Base-by-base conservation (phyloP, 2,888 invertebrate species). In the Andrena hattorfiana region DNA sequence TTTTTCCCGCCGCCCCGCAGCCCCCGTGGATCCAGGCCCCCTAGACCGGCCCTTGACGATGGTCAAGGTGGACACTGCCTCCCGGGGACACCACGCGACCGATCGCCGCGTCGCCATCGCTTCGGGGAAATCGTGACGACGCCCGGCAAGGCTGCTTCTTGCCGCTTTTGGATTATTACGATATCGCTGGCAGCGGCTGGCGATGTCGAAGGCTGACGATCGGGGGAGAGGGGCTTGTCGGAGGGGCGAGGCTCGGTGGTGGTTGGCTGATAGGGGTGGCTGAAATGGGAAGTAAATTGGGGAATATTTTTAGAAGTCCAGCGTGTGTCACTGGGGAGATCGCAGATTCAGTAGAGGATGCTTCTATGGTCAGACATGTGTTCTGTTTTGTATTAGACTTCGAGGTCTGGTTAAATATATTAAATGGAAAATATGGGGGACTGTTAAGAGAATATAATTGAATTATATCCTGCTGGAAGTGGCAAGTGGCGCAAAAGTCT, bases 31-130 rank as follows among this genome's bases (percentile, higher is more conserved):
- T 66, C 79, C 84, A 35, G 62, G 72, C 70, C 76, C 81, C 76
- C 77, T 72, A 42, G 49, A 60, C 68, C 63, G 70, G 75, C 77
- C 80, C 82, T 76, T 68, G 76, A 71, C 82, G 89, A 91, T 86
- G 92, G 92, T 92, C 92, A 92, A 92, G 92, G 92, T 89, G 77
- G 88, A 84, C 87, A 77, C 80, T 81, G 88, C 87, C 89, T 83
- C 84, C 69, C 76, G 81, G 87, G 73, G 72, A 75, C 79, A 72
- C 48, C 67, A 28, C 54, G 56, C 54, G 63, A 54, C 69, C 42
- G 73, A 54, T 66, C 82, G 71, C 56, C 23, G 13, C 32, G 32
- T 51, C n/a, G 67, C 35, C 4, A 71, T 77, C 59, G 54, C 69
- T 76, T 42, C 64, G 51, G 63, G 68, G 78, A 35, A 75, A 79